Base-by-base conservation (phyloP, 2,797 vertebrate species). In the Pseudomugil tenellus region DNA sequence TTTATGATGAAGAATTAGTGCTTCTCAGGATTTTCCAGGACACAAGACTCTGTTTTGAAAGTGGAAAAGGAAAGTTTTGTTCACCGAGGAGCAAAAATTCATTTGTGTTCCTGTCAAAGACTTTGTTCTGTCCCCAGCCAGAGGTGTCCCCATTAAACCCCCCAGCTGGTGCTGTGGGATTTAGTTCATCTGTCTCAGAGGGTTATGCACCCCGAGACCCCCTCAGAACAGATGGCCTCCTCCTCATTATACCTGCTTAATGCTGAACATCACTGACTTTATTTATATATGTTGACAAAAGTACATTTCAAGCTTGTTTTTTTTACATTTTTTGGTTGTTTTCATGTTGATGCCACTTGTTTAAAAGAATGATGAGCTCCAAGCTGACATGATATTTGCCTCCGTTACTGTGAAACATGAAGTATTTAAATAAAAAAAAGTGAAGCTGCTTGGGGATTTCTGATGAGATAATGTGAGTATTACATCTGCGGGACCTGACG, bases 131-230 rank as follows among this genome's bases (percentile, higher is more conserved):
- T 86, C 77, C 74, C 76, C 72, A 78, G 80, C 78, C 67, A 60
- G 90, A 84, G 74, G 63, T 87, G 51, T 61, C 63, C 74, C 83
- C 75, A 86, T 92, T 89, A 89, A 89, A 90, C 90, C 79, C 76
- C 67, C 79, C 93, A 93, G 92, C 92, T 92, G 91, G 84, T 80
- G 84, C 74, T 68, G 63, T 82, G 80, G 84, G 91, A 91, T 91
- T 92, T 82, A 77, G 80, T 89, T 92, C 92, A 93, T 83, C 89
- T 92, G 90, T 88, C 87, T 84, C 84, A 76, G 74, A 56, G 79
- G 65, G 81, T 72, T 76, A 16, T 46, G 75, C 65, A 73, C 77
- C 80, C 79, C 37, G 19, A 63, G 53, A 81, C 80, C 83, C 70
- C 80, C 72, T 69, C 12, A 1, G 59, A 78, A 74, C 93, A 94